Percentiles rank a stretch among this genome's conserved stretches.
These are phyloP conservation scores for Nebria brevicollis DNA, from an alignment of 2,888 invertebrate species.

Conservation along the genomic window DNA sequence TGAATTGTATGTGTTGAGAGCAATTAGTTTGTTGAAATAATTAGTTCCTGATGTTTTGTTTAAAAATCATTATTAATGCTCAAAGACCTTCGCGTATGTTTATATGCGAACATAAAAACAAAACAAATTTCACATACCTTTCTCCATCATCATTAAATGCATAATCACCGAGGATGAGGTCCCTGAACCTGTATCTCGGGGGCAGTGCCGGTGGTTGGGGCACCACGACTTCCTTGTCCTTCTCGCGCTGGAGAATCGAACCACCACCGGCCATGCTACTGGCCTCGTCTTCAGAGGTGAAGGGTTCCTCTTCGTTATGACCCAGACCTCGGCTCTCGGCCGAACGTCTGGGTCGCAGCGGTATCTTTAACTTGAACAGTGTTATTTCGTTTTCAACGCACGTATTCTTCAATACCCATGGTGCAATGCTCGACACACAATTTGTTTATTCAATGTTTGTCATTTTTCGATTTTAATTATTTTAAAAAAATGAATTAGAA, in stretches of 20 bases:
- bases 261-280: slow-evolving; percentile 55
- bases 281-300: slow-evolving; percentile 53
- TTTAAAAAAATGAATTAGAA: not conserved
- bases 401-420: not conserved
- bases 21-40: not conserved
- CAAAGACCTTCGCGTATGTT: not conserved
- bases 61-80: not conserved
- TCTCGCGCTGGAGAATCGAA: slow-evolving; percentile 54
- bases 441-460: not conserved
- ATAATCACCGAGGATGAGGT: slow-evolving; percentile 80
- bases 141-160: slow-evolving; percentile 81
- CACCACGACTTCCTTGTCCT: slow-evolving; percentile 56
- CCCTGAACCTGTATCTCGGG: slow-evolving; percentile 79
- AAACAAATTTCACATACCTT: slow-evolving; percentile 65
- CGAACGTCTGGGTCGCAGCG: slow-evolving; percentile 48
- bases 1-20: too few relatives aligned
- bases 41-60: not conserved
- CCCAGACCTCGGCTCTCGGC: slow-evolving; percentile 37
- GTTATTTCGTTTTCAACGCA: slow-evolving; percentile 9
- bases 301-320: slow-evolving; percentile 18
- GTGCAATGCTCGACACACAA: not conserved
- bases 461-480: not conserved
- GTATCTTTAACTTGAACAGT: slow-evolving; percentile 40
- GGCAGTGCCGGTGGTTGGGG: slow-evolving; percentile 66
- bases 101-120: not conserved